phyloP scores from a whole-genome alignment of 1,140 invertebrate species.

The Halesus radiatus region DNA sequence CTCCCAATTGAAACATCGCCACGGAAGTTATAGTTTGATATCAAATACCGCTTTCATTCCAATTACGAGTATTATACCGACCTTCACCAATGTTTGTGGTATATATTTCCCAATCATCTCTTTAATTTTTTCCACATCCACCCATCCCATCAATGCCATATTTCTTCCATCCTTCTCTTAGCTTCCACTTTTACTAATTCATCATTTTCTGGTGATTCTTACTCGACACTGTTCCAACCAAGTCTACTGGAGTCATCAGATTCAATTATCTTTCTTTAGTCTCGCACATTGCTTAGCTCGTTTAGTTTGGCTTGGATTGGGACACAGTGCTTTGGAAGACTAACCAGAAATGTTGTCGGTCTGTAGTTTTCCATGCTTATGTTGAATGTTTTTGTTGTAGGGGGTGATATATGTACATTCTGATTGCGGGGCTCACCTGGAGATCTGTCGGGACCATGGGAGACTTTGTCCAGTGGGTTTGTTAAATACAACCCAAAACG shows the following conservation, averaged over 20 bases:
- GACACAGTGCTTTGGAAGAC: conserved; percentile 1
- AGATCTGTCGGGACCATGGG: background rate
- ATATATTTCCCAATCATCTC: too few relatives aligned
- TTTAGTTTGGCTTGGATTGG: background rate
- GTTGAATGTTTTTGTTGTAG: conserved; percentile 53
- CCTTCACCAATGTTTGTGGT: too few relatives aligned
- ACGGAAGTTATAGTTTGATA: too few relatives aligned
- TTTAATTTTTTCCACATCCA: too few relatives aligned
- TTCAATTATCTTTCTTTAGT: background rate
- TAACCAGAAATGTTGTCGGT: background rate
- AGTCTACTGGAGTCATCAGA: background rate
- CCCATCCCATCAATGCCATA: too few relatives aligned
- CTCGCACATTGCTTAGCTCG: background rate
- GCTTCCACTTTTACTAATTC: background rate
- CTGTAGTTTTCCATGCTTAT: conserved; percentile 34
- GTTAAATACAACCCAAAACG: background rate
- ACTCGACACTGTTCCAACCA: conserved; percentile 7
- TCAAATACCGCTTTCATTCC: too few relatives aligned
- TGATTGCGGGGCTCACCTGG: conserved; percentile 23
- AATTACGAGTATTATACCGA: too few relatives aligned
- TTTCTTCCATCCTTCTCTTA: background rate
- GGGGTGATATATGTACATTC: conserved; percentile 55
- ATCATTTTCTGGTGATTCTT: conserved; percentile 8
- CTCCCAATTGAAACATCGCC: too few relatives aligned
- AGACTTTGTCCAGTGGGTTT: conserved; percentile 18